These are phyloP conservation scores for Sphaeridia pumilis DNA, from an alignment of 2,888 invertebrate species.

Conservation along the genomic window DNA sequence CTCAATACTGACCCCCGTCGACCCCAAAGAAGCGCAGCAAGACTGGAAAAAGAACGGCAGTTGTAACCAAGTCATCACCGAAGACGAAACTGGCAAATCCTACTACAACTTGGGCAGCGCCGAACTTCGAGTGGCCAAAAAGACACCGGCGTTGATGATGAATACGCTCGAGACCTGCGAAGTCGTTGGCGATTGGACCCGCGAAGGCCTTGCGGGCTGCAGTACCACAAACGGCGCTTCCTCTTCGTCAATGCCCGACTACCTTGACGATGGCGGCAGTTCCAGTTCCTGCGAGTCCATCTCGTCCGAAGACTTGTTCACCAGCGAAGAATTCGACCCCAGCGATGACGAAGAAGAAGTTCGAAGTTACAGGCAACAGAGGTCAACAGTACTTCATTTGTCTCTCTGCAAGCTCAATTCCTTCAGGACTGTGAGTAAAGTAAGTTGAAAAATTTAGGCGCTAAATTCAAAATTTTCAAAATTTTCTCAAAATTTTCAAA, in stretches of 20 bases:
- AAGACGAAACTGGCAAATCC: slow-evolving; percentile 35
- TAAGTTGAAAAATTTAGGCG: background rate
- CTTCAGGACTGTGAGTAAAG: slow-evolving; percentile 37
- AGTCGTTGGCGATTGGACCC: no score
- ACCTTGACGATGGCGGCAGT: slow-evolving; percentile 29
- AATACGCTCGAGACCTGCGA: background rate
- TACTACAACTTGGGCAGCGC: slow-evolving; percentile 35
- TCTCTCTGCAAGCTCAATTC: slow-evolving; percentile 43
- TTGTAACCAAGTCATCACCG: slow-evolving; percentile 28
- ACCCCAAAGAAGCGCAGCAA: slow-evolving; percentile 16
- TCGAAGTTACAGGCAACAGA: slow-evolving; percentile 38
- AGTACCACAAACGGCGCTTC: background rate
- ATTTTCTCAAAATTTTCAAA: background rate
- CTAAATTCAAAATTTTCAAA: background rate
- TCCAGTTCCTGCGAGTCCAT: slow-evolving; percentile 34
- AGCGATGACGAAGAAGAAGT: slow-evolving; percentile 33
- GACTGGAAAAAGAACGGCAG: background rate
- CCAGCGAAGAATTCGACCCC: slow-evolving; percentile 34
- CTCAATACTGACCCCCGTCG: slow-evolving; percentile 31
- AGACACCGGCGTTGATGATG: slow-evolving; percentile 4
- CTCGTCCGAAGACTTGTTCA: slow-evolving; percentile 35
- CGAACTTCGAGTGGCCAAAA: slow-evolving; percentile 31
- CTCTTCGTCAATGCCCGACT: slow-evolving; percentile 16
- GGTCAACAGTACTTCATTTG: slow-evolving; percentile 43
- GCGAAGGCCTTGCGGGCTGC: background rate